Base-by-base conservation (phyloP, 2,113 vertebrate genomes). In the Saguinus imperator region DNA sequence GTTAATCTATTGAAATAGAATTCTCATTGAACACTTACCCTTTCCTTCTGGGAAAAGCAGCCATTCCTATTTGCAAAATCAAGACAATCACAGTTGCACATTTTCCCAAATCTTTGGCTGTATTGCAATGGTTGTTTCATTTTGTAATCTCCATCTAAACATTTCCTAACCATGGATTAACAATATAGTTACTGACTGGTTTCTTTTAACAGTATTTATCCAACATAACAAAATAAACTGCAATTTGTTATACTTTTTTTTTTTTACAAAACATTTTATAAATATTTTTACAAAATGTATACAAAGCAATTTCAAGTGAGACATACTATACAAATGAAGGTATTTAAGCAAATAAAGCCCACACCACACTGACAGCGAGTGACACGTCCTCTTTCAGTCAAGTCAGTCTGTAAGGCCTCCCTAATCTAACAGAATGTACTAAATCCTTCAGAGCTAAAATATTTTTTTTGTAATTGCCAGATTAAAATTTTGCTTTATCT, bases 211-310 rank as follows among this genome's bases (percentile, higher is more conserved):
- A 99, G 98, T 98, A 99, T 99, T 99, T 99, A 99, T 98, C 98
- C 98, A 99, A 99, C 99, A 99, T 99, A 99, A 99, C 99, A 99
- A 99, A 99, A 99, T 99, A 99, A 99, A 99, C 99, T 99, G 99
- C 98, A 98, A 99, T 99, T 99, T 99, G 98, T 99, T 98, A 98
- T 98, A 99, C 98, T 99, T 99, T 99, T 98, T 68, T 68, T 98
- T 99, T 98, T 98, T 98, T 98, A 99, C 98, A 99, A 99, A 99
- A 99, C 98, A 99, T 99, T 99, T 99, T 99, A 99, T 99, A 99
- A 99, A 99, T 99, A 99, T 99, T 99, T 99, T 99, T 99, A 99
- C 99, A 99, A 99, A 99, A 99, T 99, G 99, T 99, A 99, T 99
- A 99, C 99, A 99, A 99, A 99, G 99, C 99, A 99, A 99, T 99